phyloP scores from a whole-genome alignment of 2,797 vertebrate species.

The Oophaga sylvatica region DNA sequence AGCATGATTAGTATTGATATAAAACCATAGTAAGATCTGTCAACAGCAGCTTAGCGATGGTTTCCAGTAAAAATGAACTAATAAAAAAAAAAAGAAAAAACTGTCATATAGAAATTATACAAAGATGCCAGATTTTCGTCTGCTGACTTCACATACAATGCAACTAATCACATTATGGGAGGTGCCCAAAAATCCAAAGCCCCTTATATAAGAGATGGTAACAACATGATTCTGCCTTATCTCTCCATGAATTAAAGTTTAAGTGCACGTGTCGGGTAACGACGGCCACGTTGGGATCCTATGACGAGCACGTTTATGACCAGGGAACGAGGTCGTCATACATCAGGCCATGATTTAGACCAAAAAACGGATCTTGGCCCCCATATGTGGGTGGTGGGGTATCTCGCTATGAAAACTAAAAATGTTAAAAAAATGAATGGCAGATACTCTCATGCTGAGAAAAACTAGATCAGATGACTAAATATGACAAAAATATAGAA shows the following conservation, averaged over 20 bases:
- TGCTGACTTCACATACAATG: not conserved
- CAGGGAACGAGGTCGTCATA: not conserved
- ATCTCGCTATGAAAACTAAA: not conserved
- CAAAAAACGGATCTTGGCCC: not conserved
- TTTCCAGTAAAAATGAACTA: not conserved
- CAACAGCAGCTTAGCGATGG: not conserved
- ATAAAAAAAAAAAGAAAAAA: not conserved
- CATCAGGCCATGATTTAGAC: not conserved
- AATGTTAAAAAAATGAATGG: not conserved
- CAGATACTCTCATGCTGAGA: conserved; percentile 26
- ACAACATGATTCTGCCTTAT: not conserved
- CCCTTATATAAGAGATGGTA: not conserved
- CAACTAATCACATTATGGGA: not conserved
- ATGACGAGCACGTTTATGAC: not conserved
- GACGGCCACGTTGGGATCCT: not conserved
- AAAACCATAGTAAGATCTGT: not conserved
- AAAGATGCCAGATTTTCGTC: not conserved
- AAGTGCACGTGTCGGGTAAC: not conserved
- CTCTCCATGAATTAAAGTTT: not conserved
- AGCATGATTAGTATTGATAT: not conserved
- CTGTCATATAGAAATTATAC: not conserved
- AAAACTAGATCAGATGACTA: conserved; percentile 19
- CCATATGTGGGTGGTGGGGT: not conserved
- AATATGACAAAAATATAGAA: not conserved
- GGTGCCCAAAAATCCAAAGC: not conserved